These are phyloP conservation scores for Drosophila elegans DNA, from an alignment of 1,140 invertebrate species.

Conservation along the genomic window DNA sequence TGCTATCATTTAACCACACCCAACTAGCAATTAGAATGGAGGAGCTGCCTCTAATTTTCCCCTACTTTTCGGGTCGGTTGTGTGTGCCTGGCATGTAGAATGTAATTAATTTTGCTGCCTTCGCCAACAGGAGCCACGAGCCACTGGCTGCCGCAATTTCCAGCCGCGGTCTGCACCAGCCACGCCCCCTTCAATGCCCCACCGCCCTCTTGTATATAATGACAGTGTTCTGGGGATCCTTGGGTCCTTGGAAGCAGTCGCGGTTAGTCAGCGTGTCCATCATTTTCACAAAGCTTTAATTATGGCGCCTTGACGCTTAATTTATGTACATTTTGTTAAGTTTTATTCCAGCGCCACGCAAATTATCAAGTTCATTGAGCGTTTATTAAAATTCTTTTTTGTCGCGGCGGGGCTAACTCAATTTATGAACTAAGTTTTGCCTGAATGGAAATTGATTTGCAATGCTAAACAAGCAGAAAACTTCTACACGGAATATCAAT, in stretches of 20 bases:
- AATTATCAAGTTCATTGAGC: constrained; percentile 81
- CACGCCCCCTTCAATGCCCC: not conserved
- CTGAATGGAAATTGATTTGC: constrained; percentile 6
- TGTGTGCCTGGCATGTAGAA: constrained; percentile 73
- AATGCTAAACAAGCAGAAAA: not conserved
- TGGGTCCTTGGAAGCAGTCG: constrained; percentile 35
- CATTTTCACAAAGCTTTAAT: constrained; percentile 74
- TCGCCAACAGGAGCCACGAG: constrained; percentile 44
- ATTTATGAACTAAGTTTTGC: constrained; percentile 7
- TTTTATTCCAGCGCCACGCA: constrained; percentile 70
- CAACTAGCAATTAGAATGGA: constrained; percentile 37
- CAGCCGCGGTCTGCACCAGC: constrained; percentile 8
- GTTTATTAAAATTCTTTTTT: constrained; percentile 67
- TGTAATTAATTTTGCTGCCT: constrained; percentile 77
- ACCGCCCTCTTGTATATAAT: constrained; percentile 4
- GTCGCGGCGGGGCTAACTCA: not conserved
- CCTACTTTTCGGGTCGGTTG: constrained; percentile 22
- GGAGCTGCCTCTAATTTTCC: not conserved
- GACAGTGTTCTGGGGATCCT: constrained; percentile 36
- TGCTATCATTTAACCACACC: constrained; percentile 25
- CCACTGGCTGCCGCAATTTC: constrained; percentile 39
- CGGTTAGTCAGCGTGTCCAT: constrained; percentile 69
- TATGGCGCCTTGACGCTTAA: constrained; percentile 74
- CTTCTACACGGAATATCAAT: constrained; percentile 18
- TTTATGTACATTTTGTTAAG: constrained; percentile 81